phyloP scores from a whole-genome alignment of 2,113 vertebrate genomes.

The Zosterops lateralis region DNA sequence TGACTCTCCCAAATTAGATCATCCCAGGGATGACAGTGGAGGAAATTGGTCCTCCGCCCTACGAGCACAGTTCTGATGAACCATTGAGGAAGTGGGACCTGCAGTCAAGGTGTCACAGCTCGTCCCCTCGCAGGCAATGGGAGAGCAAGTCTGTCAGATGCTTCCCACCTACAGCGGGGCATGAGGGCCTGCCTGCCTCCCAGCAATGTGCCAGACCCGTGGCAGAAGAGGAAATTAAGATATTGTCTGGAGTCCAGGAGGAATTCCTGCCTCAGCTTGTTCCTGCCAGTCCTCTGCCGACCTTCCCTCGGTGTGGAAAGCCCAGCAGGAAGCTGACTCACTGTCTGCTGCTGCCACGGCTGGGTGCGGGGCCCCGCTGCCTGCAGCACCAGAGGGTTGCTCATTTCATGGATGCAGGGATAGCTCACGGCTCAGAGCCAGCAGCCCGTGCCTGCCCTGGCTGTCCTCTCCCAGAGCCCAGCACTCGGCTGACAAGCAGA shows the following conservation, averaged over 20 bases:
- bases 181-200: not conserved
- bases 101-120: not conserved
- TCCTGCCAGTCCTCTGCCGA: constrained; percentile 7
- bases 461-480: not conserved
- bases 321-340: constrained; percentile 64
- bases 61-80: rapidly evolving
- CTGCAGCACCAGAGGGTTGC: not conserved
- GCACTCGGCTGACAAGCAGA: not conserved
- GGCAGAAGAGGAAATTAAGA: constrained; percentile 47
- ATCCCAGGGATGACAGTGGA: not conserved
- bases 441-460: not conserved
- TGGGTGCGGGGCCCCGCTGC: not conserved
- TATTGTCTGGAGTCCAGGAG: constrained; percentile 41
- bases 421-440: not conserved
- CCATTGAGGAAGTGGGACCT: not conserved
- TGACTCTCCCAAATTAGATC: not conserved
- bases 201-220: constrained; percentile 28
- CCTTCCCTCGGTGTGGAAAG: not conserved
- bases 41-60: not conserved
- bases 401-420: not conserved
- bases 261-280: constrained; percentile 42
- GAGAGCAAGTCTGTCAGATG: not conserved
- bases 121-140: rapidly evolving
- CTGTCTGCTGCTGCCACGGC: not conserved
- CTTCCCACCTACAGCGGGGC: rapidly evolving